Evolutionary conservation across 2,797 vertebrate species (phyloP), one percentile per base, ranked within the genome.

Genomic region (Periophthalmus magnuspinnatus): DNA sequence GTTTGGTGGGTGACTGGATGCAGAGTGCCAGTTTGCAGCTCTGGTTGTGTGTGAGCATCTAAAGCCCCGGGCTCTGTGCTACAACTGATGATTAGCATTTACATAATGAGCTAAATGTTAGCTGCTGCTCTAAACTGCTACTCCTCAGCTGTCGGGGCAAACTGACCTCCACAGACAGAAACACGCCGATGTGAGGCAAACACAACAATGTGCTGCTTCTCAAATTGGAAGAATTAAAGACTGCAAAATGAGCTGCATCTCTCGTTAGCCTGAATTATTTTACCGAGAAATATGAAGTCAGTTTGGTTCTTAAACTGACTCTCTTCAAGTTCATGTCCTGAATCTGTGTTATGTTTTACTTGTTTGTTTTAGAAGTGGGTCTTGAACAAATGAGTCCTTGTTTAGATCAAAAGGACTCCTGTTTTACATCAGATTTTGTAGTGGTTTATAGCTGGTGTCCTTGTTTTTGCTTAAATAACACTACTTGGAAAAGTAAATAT

Each of bases 51-150:
- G 76, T 78, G 75, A 71, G 82, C 47, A 22, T 78, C 79, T 79
- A 45, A 84, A 78, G 67, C 81, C 81, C 71, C n/a, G 0, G 82
- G 87, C 77, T 79, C 64, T 68, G 75, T 54, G 74, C 78, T 76
- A 62, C 81, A 84, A 80, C 88, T 83, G 84, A 88, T 92, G 88
- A 92, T 89, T 87, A 90, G 84, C 87, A 91, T 93, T 92, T 91
- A 84, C 90, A 93, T 93, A 93, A 93, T 92, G 91, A 90, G 87
- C 83, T 93, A 93, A 93, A 93, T 93, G 91, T 91, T 93, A 91
- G 88, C 81, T 92, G 87, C 89, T 85, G 86, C 87, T 82, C 80
- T 71, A 89, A 91, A 90, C 82, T 81, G 88, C 82, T 80, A 62
- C 78, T 85, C 68, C 75, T 81, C 78, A 81, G 88, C 84, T 80